These are phyloP conservation scores for Hemaris fuciformis DNA, from an alignment of 2,888 invertebrate genomes.

Conservation along the genomic window DNA sequence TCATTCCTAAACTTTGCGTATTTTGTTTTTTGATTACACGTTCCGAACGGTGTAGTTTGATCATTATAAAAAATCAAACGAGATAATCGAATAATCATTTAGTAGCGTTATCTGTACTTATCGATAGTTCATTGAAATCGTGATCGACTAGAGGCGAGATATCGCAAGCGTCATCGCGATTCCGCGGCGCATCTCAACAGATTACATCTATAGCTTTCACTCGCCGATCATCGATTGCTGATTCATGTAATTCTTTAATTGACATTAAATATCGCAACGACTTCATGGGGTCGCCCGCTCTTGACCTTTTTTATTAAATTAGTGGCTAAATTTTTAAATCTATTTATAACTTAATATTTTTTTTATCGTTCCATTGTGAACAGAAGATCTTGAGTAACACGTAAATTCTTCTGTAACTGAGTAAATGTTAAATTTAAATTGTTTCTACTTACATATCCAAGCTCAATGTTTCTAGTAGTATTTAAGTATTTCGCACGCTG, in stretches of 20 bases:
- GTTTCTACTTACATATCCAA: background rate
- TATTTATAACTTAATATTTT: conserved; percentile 31
- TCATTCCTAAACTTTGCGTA: conserved; percentile 13
- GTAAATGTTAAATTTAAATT: too few species aligned
- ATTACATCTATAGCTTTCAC: conserved; percentile 71
- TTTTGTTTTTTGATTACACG: conserved; percentile 36
- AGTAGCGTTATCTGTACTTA: conserved; percentile 36
- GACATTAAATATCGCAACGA: conserved; percentile 62
- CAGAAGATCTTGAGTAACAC: background rate
- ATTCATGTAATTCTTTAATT: conserved; percentile 73
- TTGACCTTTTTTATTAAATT: conserved; percentile 64
- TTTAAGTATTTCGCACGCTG: background rate
- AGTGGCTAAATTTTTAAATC: conserved; percentile 49
- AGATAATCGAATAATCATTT: conserved; percentile 32
- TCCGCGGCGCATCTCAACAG: conserved; percentile 49
- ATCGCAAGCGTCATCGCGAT: conserved; percentile 39
- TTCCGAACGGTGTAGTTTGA: conserved; percentile 31
- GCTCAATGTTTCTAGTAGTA: background rate
- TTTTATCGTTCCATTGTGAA: conserved; percentile 21
- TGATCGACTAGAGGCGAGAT: conserved; percentile 31
- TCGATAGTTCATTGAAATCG: conserved; percentile 35
- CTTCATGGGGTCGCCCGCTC: conserved; percentile 55
- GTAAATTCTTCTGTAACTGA: too few species aligned
- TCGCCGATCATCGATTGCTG: conserved; percentile 50
- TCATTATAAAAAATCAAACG: conserved; percentile 34